Evolutionary conservation across 2,113 vertebrate species (phyloP).

Genomic region (Phalacrocorax carbo): DNA sequence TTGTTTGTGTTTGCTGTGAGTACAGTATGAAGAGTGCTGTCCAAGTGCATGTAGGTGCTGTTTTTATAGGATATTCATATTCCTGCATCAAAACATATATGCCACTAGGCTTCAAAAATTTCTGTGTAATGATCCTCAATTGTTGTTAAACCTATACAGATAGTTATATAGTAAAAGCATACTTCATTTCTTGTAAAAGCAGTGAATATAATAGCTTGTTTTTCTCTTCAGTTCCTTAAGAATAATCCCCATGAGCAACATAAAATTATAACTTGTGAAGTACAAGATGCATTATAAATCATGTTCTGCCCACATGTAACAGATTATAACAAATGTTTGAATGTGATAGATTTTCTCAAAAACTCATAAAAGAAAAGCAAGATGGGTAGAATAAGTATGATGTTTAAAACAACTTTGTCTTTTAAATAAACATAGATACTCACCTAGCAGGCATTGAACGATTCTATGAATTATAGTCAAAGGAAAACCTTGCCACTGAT

Average conservation of each 20-base stretch:
- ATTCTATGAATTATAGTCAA: neutral
- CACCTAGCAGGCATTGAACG: neutral
- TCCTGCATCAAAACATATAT: neutral
- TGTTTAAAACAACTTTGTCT: neutral
- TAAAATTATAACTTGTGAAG: neutral
- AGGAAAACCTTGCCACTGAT: neutral
- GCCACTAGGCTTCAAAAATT: neutral
- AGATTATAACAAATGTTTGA: neutral
- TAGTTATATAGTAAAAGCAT: neutral
- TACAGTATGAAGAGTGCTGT: neutral
- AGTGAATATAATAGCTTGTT: neutral
- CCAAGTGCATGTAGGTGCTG: neutral
- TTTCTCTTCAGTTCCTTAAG: neutral
- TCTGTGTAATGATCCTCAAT: neutral
- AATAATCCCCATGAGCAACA: neutral
- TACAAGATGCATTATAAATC: neutral
- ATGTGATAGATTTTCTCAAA: neutral
- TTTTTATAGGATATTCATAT: neutral
- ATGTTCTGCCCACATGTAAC: neutral
- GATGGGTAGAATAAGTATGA: neutral
- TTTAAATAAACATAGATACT: neutral
- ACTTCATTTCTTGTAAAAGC: neutral
- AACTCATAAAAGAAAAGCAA: neutral
- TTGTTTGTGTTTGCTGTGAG: neutral
- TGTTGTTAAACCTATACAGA: neutral